Conservation (phyloP, 1,140 invertebrate species). For the Scaptomyza montana region DNA sequence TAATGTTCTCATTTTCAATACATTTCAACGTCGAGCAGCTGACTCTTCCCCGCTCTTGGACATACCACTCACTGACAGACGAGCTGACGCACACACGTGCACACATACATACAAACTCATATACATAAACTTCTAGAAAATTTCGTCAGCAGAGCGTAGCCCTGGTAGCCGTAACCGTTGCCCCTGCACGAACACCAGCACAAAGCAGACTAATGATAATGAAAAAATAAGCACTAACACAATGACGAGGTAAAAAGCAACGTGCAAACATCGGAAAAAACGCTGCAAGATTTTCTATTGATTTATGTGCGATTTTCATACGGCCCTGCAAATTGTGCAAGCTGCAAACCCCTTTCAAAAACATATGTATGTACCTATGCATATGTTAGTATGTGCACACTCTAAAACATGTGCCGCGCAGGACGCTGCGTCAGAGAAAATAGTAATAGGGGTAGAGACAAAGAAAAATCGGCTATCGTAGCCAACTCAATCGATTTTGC, state of each 20-base stretch:
- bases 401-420: conserved; percentile 43
- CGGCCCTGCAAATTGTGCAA: conserved; percentile 33
- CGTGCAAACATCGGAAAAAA: conserved; percentile 36
- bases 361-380: conserved; percentile 11
- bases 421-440: conserved; percentile 48
- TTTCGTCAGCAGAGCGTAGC: conserved; percentile 66
- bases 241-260: conserved; percentile 56
- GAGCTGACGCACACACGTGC: conserved; percentile 24
- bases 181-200: conserved; percentile 55
- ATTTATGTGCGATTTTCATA: conserved; percentile 29
- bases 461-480: conserved; percentile 34
- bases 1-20: conserved; percentile 16
- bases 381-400: conserved; percentile 7
- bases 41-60: conserved; percentile 37
- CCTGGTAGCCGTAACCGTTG: conserved; percentile 59
- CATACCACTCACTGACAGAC: conserved; percentile 8
- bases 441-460: conserved; percentile 40
- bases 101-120: conserved; percentile 29
- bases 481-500: conserved; percentile 63
- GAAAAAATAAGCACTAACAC: conserved; percentile 48
- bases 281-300: conserved; percentile 37
- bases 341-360: conserved; percentile 25
- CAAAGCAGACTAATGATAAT: conserved; percentile 61
- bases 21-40: conserved; percentile 53
- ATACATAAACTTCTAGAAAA: conserved; percentile 67